Percentiles rank a stretch among this genome's conserved stretches.
Evolutionary conservation across 2,797 vertebrate species (phyloP).

Genomic region (Pteropus rufus): DNA sequence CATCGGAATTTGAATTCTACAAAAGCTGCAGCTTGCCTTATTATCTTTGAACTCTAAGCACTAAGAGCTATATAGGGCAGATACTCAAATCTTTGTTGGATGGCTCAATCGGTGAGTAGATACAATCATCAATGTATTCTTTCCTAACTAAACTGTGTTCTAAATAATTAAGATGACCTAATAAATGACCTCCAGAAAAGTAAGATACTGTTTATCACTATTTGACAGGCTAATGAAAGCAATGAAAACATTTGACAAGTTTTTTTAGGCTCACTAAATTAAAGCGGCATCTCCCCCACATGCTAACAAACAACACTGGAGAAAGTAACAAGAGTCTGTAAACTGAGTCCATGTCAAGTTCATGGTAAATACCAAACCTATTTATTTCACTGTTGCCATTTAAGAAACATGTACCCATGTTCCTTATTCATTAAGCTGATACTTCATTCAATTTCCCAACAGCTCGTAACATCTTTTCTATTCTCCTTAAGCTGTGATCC

Average conservation of each 20-base stretch:
- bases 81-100: not conserved
- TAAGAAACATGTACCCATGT: not conserved
- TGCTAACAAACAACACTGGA: not conserved
- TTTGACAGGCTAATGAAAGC: not conserved
- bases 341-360: not conserved
- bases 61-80: not conserved
- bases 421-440: not conserved
- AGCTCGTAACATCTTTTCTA: not conserved
- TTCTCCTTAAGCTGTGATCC: not conserved
- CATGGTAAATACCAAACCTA: not conserved
- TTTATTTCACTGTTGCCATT: not conserved
- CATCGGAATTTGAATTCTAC: not conserved
- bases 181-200: slow-evolving; percentile 6
- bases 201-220: not conserved
- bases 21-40: not conserved
- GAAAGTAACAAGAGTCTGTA: not conserved
- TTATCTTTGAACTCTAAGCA: not conserved
- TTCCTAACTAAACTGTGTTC: not conserved
- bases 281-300: not conserved
- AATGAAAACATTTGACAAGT: not conserved
- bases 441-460: not conserved
- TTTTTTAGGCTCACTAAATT: not conserved
- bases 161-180: not conserved
- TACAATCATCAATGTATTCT: not conserved
- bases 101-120: not conserved